Evolutionary conservation across 2,888 invertebrate genomes (phyloP), one percentile per base, ranked within the genome.

Genomic region (Myopa tessellatipennis): DNA sequence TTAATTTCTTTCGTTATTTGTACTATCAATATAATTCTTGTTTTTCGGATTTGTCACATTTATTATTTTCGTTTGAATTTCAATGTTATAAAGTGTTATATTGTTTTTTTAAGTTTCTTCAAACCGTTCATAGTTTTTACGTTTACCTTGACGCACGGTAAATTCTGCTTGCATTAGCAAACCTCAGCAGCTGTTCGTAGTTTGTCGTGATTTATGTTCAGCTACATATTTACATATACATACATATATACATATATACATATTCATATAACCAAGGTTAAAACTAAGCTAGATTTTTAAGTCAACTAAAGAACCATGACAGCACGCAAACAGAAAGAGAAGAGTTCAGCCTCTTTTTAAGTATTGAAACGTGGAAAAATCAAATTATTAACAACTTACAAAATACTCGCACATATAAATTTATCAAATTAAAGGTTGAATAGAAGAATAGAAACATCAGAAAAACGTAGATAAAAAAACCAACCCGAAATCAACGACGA

Each of bases 301-400:
- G 73, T 63, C 50, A 63, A 73, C 50, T 50, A 50, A 61, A 63
- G 63, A 73, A 63, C 61, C 63, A 73, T 73, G 50, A 61, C 61
- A 63, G 26, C 73, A 73, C 60, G 61, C 73, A 63, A 73, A 73
- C 40, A 63, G 40, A 5, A 73, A 61, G 40, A 63, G 14, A 40
- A 26, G 4, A 63, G 63, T 34, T 40, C n/a, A n/a, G n/a, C n/a
- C n/a, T n/a, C n/a, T n/a, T n/a, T n/a, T n/a, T n/a, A 45, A 45
- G 45, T 10, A 10, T 45, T 45, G 45, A 45, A 45, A 45, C 6
- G 10, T 45, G 7, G 45, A 45, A 45, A 45, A 8, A 45, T 45
- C 45, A 45, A 45, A 45, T 45, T 55, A 55, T 14, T 14, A 14
- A 55, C 55, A 55, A 55, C 55, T 14, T 55, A 55, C 10, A 55